These are phyloP conservation scores for Machimus atricapillus DNA, from an alignment of 2,888 invertebrate species.

Conservation along the genomic window DNA sequence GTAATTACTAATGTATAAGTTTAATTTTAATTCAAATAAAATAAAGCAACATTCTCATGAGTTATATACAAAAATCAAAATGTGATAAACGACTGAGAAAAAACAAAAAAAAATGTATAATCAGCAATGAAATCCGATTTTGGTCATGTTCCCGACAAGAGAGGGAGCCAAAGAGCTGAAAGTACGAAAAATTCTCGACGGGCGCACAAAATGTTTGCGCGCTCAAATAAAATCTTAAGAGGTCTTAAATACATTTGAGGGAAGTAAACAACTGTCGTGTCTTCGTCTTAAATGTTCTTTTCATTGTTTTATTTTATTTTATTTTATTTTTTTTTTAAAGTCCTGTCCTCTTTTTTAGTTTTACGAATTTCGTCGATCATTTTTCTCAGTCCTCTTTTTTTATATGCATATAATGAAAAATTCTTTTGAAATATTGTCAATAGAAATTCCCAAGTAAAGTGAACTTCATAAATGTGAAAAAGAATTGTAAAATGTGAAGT, in stretches of 20 bases:
- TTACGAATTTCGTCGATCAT: background rate
- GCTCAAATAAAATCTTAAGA: background rate
- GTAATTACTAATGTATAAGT: background rate
- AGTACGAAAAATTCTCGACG: background rate
- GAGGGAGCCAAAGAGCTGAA: background rate
- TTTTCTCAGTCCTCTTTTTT: background rate
- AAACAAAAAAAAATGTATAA: background rate
- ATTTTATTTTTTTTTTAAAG: background rate
- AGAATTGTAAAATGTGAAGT: background rate
- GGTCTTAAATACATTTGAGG: background rate
- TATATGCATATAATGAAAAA: background rate
- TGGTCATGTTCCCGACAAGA: slow-evolving; percentile 3
- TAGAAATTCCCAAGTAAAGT: background rate
- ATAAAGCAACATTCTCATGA: background rate
- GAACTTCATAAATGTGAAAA: slow-evolving; percentile 10
- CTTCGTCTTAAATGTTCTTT: background rate
- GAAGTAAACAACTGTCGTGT: background rate
- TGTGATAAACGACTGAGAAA: background rate
- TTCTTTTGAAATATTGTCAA: background rate
- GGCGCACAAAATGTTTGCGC: background rate
- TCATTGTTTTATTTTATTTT: background rate
- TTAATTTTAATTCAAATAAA: too few relatives aligned
- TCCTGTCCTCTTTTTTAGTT: background rate
- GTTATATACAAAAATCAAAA: background rate
- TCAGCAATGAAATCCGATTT: slow-evolving; percentile 22